Base-by-base conservation (phyloP, 2,888 invertebrate genomes). In the Thelaira solivaga region DNA sequence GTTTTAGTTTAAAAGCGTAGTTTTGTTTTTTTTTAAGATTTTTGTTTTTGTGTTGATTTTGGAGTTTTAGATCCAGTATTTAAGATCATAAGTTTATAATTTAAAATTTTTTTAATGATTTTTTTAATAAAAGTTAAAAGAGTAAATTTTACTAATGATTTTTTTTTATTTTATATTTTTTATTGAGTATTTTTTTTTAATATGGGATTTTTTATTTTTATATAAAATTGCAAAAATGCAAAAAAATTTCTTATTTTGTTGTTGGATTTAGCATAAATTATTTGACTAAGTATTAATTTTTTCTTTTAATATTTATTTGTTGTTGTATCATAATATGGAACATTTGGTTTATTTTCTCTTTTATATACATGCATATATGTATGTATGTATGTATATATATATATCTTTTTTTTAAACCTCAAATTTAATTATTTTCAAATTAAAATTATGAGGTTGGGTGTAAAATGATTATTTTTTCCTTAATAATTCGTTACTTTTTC, bases 201-300 rank as follows among this genome's bases (percentile, higher is more conserved):
- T 80, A 81, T 73, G 55, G 26, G 51, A 59, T 72, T 72, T 74
- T 81, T 75, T 13, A 29, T 16, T 80, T 78, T 83, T 84, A 82
- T 88, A 89, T 88, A 88, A 89, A 88, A 88, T 87, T 88, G 89
- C 88, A 88, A 88, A 88, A 89, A 88, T 89, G 89, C 89, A 88
- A 88, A 88, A 88, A 88, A 87, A 83, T 82, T 82, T 74, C 65
- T 59, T 73, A 80, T 81, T 76, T 77, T 76, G 75, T 80, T 74
- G 34, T 68, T 81, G 31, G 31, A 81, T 78, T 82, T 80, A 68
- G 74, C 74, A 68, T 75, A 67, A 68, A 68, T 72, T 76, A 76
- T 84, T 82, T 82, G 82, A 80, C 81, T 82, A 72, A 82, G 80
- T 81, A 81, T 80, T 82, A 82, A 82, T 76, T 81, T 81, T 80